Conservation (phyloP, 2,797 vertebrate genomes). For the Lagodon rhomboides region DNA sequence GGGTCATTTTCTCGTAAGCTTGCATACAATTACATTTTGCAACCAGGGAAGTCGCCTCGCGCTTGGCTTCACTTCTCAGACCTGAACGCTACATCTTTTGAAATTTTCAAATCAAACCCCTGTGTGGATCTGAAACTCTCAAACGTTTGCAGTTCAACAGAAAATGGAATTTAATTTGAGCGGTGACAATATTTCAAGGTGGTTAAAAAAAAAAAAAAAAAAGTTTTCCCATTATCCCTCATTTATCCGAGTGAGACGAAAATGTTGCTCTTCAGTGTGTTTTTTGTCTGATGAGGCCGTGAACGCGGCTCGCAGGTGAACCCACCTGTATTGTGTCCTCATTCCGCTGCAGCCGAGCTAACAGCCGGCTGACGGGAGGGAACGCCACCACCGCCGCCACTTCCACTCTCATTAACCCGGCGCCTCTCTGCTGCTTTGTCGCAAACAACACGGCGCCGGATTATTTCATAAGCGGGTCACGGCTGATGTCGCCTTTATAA, state of each 20-base stretch:
- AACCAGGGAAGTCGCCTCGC: too few species aligned
- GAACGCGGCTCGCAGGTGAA: neutral
- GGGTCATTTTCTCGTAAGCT: too few species aligned
- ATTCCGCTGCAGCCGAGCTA: neutral
- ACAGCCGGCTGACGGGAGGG: neutral
- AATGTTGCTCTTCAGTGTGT: neutral
- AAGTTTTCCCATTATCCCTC: neutral
- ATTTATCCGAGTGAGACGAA: neutral
- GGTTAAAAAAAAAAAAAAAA: neutral
- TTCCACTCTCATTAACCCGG: neutral
- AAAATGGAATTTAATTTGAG: neutral
- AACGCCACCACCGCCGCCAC: neutral
- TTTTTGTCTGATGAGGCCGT: conserved; percentile 1
- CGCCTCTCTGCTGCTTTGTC: neutral
- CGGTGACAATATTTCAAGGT: neutral
- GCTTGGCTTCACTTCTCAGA: too few species aligned
- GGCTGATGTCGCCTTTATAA: neutral
- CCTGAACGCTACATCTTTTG: too few species aligned
- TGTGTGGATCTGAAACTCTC: too few species aligned
- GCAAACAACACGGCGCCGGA: neutral
- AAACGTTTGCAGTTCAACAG: neutral
- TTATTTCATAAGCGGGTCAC: neutral
- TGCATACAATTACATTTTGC: too few species aligned
- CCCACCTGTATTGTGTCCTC: neutral
- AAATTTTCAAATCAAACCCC: too few species aligned